A percentile compares a stretch with the other conserved stretches of the same genome.
Conservation (phyloP, 2,888 invertebrate species). For the Melanophora roralis region DNA sequence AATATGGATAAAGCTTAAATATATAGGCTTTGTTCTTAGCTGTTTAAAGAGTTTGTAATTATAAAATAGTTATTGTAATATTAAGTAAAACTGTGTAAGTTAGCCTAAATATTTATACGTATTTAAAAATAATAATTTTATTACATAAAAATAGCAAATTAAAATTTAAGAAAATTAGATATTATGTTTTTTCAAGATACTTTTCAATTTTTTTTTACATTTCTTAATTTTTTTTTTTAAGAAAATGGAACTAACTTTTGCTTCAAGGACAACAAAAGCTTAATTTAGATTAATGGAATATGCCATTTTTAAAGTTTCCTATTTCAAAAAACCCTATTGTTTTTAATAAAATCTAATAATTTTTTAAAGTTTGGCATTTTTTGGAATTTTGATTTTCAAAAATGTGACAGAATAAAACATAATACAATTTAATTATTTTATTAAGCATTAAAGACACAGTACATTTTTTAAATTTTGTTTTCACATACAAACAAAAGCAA, state of each 20-base stretch:
- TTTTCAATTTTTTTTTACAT: neutral
- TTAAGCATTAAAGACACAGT: conserved; percentile 13
- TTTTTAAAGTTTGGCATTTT: conserved; percentile 61
- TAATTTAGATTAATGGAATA: conserved; percentile 55
- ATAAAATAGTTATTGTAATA: conserved; percentile 61
- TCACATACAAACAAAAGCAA: conserved; percentile 42
- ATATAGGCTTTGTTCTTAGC: too few relatives aligned
- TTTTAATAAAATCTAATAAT: conserved; percentile 15
- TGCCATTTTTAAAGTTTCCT: conserved; percentile 19
- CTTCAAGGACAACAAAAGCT: too few relatives aligned
- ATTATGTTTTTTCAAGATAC: neutral
- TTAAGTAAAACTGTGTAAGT: conserved; percentile 55
- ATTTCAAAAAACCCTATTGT: conserved; percentile 15
- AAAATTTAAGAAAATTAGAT: conserved; percentile 9
- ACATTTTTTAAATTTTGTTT: conserved; percentile 26
- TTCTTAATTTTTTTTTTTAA: conserved; percentile 13
- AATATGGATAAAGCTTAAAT: too few relatives aligned
- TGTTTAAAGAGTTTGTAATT: conserved; percentile 9
- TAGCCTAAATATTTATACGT: conserved; percentile 40
- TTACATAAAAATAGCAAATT: neutral
- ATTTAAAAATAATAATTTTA: neutral
- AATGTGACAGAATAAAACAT: conserved; percentile 22
- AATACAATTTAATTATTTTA: conserved; percentile 14
- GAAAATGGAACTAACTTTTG: too few relatives aligned
- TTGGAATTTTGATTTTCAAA: conserved; percentile 8